Base-by-base conservation (phyloP, 23 tunicate genomes). In the Halocynthia roretzi region DNA sequence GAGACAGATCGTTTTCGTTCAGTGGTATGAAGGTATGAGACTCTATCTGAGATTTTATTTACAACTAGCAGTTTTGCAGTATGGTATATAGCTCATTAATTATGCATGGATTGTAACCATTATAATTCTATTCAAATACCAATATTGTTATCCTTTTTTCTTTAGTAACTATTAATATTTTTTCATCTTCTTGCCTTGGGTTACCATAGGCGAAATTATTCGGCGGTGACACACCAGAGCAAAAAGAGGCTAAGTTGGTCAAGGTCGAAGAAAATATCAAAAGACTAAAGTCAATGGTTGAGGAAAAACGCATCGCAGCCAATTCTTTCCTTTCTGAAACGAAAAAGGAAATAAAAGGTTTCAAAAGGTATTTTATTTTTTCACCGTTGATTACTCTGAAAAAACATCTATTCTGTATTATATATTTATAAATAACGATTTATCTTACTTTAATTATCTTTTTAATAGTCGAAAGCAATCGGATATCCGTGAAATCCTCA, bases 401-500 rank as follows among this genome's bases (percentile, higher is more conserved):
- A 60, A 60, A 15, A 60, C 2, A 60, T 60, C 4, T 15, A 60
- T 15, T 15, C 64, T 15, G 64, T 15, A 60, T 15, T 15, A 60
- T 60, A 1, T 15, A 60, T 15, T 1, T 60, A 60, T 60, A 15
- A 60, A 2, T 60, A 4, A 60, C n/a, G 2, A 60, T 15, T 60
- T 15, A 60, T 60, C 17, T 60, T 60, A 60, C 17, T 60, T 60
- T 60, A 60, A 17, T 15, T 15, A 60, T 15, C 20, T 61, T 53
- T 87, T 82, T 62, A 77, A 82, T 60, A 63, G 86, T 51, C 61
- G 77, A 23, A 92, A 92, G 77, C 55, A 70, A 6, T 44, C 76
- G 68, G 98, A 92, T 72, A 53, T 92, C 15, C 52, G 78, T n/a
- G 98, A 92, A 50, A 86, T 92, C 55, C 61, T 92, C 15, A 82